A percentile compares a stretch with the other conserved stretches of the same genome.
phyloP scores from a whole-genome alignment of 2,888 invertebrate species.

The Gandaritis pyraliata region DNA sequence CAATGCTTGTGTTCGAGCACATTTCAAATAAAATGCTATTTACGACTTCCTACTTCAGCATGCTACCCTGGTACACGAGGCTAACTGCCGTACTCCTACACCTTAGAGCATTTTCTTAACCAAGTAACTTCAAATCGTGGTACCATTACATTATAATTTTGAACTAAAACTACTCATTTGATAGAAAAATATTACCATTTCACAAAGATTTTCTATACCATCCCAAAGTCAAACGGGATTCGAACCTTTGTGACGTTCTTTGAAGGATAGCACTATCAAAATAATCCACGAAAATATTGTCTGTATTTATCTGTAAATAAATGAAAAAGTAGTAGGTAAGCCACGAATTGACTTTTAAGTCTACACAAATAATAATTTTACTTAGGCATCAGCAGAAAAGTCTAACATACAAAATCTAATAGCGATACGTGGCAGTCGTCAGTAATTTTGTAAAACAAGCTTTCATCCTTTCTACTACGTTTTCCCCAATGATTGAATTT shows the following conservation, averaged over 20 bases:
- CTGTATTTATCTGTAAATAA: too few relatives aligned
- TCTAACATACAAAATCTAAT: constrained; percentile 16
- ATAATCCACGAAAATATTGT: too few relatives aligned
- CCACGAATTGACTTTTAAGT: too few relatives aligned
- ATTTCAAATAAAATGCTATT: constrained; percentile 73
- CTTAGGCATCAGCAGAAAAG: background rate
- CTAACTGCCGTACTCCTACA: constrained; percentile 18
- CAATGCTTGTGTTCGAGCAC: constrained; percentile 61
- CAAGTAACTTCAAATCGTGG: background rate
- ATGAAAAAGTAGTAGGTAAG: too few relatives aligned
- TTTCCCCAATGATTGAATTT: constrained; percentile 47
- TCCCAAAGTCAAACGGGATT: too few relatives aligned
- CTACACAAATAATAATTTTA: too few relatives aligned
- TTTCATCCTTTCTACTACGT: constrained; percentile 33
- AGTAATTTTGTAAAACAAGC: constrained; percentile 38
- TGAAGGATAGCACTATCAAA: too few relatives aligned
- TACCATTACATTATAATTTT: too few relatives aligned
- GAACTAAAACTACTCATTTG: too few relatives aligned
- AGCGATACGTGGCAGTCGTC: constrained; percentile 26
- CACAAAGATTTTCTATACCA: too few relatives aligned
- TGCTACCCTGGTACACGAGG: constrained; percentile 49
- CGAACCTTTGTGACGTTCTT: too few relatives aligned
- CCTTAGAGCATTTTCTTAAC: background rate
- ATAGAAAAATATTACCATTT: too few relatives aligned
- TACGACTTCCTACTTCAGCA: constrained; percentile 61